Evolutionary conservation across 2,797 vertebrate species (phyloP).

Genomic region (Smutsia temminckii): DNA sequence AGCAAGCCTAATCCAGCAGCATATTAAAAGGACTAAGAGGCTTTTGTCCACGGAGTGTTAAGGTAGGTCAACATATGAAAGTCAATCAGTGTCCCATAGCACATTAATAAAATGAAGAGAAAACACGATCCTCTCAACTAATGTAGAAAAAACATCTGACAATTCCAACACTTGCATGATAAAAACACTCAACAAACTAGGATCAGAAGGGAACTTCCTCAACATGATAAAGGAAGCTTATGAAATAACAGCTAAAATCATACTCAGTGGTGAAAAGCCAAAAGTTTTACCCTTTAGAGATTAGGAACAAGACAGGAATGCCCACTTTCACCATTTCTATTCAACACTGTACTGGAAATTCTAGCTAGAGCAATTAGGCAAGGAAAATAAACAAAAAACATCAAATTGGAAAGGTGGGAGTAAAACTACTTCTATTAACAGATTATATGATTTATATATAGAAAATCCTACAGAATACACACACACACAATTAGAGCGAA

Average conservation of each 20-base stretch:
- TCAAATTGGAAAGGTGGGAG: neutral
- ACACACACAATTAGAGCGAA: neutral
- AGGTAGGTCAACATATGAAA: neutral
- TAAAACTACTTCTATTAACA: neutral
- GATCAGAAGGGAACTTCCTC: neutral
- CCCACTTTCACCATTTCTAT: neutral
- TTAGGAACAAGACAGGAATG: neutral
- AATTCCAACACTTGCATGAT: neutral
- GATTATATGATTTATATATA: neutral
- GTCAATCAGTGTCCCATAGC: neutral
- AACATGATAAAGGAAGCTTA: neutral
- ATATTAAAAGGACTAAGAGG: neutral
- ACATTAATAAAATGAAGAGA: neutral
- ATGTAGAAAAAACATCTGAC: neutral
- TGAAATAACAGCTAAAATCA: neutral
- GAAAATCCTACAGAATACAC: neutral
- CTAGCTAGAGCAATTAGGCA: neutral
- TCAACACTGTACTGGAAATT: neutral
- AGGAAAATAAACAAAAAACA: neutral
- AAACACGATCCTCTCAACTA: neutral
- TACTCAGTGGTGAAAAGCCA: neutral
- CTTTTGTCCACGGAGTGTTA: neutral
- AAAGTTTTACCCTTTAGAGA: neutral
- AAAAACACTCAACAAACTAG: neutral
- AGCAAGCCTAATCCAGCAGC: neutral